Evolutionary conservation across 2,888 invertebrate species (phyloP).

Genomic region (Apodemia duryi): DNA sequence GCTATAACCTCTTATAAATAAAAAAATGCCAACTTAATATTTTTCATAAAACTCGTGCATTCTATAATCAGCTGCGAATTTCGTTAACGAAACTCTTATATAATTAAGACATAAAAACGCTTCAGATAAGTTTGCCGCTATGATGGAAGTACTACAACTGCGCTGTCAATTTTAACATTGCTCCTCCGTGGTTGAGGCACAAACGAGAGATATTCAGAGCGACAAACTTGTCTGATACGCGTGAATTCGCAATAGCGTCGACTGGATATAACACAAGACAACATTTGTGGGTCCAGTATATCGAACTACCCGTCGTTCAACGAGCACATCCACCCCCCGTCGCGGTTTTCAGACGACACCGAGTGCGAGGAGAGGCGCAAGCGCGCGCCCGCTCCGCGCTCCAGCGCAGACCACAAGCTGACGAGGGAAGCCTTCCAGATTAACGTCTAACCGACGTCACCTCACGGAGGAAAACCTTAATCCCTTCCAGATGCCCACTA

Average conservation of each 20-base stretch:
- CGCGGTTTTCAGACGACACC: conserved; percentile 90
- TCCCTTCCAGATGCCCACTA: neutral
- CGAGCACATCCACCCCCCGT: conserved; percentile 91
- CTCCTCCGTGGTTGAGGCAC: neutral
- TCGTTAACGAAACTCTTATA: neutral
- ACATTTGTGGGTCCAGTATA: conserved; percentile 77
- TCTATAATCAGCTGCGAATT: neutral
- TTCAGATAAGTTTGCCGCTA: neutral
- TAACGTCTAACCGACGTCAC: conserved; percentile 77
- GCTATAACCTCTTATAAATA: too few species aligned
- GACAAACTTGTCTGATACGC: conserved; percentile 10
- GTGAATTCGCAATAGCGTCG: conserved; percentile 9
- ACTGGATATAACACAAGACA: conserved; percentile 20
- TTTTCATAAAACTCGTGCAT: neutral
- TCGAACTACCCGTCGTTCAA: conserved; percentile 89
- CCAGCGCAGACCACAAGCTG: conserved; percentile 66
- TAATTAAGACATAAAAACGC: neutral
- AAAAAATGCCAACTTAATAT: too few species aligned
- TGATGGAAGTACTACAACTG: too few species aligned
- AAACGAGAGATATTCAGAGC: neutral
- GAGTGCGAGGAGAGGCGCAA: conserved; percentile 78
- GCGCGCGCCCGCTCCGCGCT: conserved; percentile 45
- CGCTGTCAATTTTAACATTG: neutral
- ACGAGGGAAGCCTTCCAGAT: conserved; percentile 88
- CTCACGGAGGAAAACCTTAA: neutral